Conservation (phyloP, 2,888 invertebrate species). For the Ceraclea dissimilis region DNA sequence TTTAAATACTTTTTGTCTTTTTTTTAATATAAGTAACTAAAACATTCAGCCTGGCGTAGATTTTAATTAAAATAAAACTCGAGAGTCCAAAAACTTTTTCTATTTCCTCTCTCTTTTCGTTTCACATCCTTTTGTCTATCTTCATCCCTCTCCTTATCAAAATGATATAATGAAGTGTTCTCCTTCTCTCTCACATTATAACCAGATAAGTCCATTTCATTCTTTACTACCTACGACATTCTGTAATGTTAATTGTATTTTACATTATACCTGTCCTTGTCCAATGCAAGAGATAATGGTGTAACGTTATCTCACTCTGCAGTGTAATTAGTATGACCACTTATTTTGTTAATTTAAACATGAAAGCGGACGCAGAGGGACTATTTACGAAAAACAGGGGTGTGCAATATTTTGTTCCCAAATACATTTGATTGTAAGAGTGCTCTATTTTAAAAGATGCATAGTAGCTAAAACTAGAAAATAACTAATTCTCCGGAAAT, state of each 20-base stretch:
- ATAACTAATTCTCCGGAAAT: too few species aligned
- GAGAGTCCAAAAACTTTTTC: too few species aligned
- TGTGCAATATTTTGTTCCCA: neutral
- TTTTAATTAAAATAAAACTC: too few species aligned
- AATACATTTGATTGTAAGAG: too few species aligned
- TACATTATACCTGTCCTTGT: neutral
- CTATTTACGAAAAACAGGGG: slow-evolving; percentile 1
- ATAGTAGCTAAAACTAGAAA: too few species aligned
- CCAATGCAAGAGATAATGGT: neutral
- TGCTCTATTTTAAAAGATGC: too few species aligned
- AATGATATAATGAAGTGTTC: neutral
- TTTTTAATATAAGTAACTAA: too few species aligned
- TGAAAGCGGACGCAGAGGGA: slow-evolving; percentile 20
- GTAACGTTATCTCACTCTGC: slow-evolving; percentile 11
- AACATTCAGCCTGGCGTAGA: too few species aligned
- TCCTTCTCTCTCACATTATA: neutral
- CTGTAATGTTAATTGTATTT: slow-evolving; percentile 5
- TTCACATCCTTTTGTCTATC: too few species aligned
- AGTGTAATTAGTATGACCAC: slow-evolving; percentile 23
- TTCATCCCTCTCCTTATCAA: too few species aligned
- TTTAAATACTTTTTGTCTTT: too few species aligned
- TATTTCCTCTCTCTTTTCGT: too few species aligned
- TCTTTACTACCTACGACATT: neutral
- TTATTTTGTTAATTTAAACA: slow-evolving; percentile 25
- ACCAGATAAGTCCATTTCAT: neutral